Conservation (phyloP, 2,797 vertebrate species). For the Sebastes nivosus region DNA sequence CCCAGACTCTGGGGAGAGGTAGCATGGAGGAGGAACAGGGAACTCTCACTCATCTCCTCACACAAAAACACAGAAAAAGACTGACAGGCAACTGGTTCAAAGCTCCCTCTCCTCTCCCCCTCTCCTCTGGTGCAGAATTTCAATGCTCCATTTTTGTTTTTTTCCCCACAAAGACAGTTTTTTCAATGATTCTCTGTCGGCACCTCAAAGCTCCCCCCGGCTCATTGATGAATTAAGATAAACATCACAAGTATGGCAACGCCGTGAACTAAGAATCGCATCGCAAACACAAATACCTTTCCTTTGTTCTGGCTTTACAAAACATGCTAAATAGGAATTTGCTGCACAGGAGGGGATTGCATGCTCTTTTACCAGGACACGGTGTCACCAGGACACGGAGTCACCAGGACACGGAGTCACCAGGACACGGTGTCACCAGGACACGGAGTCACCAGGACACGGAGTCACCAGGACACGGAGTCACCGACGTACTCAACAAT, state of each 20-base stretch:
- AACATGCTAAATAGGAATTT: conserved; percentile 38
- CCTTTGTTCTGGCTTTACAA: conserved; percentile 48
- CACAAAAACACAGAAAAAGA: conserved; percentile 72
- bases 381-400: background rate
- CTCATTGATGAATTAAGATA: conserved; percentile 67
- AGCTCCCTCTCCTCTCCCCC: conserved; percentile 67
- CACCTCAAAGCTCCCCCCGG: conserved; percentile 35
- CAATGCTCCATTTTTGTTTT: conserved; percentile 71
- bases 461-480: no score
- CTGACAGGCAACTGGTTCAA: conserved; percentile 83
- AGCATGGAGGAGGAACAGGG: conserved; percentile 66
- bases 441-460: no score
- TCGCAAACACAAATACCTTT: conserved; percentile 19
- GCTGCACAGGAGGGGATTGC: conserved; percentile 17
- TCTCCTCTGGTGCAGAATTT: conserved; percentile 80
- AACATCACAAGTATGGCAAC: conserved; percentile 56
- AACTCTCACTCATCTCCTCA: conserved; percentile 71
- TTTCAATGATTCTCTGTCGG: conserved; percentile 60
- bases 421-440: no score
- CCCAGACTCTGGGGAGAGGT: conserved; percentile 74
- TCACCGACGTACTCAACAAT: background rate
- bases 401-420: background rate
- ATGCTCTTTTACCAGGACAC: background rate
- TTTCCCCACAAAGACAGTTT: conserved; percentile 48
- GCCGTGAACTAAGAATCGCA: conserved; percentile 26